These are phyloP conservation scores for Liolophura sinensis DNA, from an alignment of 1,140 invertebrate genomes.

Conservation along the genomic window DNA sequence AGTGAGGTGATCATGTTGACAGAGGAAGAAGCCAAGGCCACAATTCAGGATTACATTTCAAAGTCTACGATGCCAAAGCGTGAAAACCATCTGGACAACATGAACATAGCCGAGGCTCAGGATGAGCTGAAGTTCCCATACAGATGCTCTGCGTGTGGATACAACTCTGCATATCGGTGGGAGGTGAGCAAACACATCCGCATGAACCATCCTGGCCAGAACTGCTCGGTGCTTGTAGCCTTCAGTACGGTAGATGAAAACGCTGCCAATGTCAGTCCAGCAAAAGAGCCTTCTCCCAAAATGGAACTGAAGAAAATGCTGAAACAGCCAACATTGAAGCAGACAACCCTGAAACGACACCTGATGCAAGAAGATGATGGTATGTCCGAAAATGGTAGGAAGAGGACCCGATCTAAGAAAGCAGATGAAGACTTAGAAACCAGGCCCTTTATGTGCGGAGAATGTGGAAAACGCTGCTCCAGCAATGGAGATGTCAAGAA, in stretches of 20 bases:
- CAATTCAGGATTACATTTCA: constrained; percentile 48
- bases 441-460: constrained; percentile 42
- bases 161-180: constrained; percentile 74
- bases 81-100: constrained; percentile 38
- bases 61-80: constrained; percentile 38
- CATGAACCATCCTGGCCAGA: constrained; percentile 78
- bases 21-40: constrained; percentile 51
- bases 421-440: constrained; percentile 8
- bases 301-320: constrained; percentile 74
- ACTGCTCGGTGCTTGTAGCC: constrained; percentile 68
- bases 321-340: constrained; percentile 73
- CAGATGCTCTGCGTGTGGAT: constrained; percentile 82
- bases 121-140: constrained; percentile 17
- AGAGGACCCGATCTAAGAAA: constrained; percentile 18
- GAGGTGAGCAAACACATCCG: constrained; percentile 92
- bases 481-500: constrained; percentile 46
- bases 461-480: constrained; percentile 40
- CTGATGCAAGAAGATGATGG: constrained; percentile 69
- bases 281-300: too few relatives aligned
- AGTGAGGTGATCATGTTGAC: constrained; percentile 47
- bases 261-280: too few relatives aligned
- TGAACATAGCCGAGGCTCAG: neutral
- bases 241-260: too few relatives aligned
- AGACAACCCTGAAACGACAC: constrained; percentile 70
- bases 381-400: neutral